Evolutionary conservation across 2,888 invertebrate species (phyloP), one percentile per base, ranked within the genome.

Genomic region (Cheilosia scutellata): DNA sequence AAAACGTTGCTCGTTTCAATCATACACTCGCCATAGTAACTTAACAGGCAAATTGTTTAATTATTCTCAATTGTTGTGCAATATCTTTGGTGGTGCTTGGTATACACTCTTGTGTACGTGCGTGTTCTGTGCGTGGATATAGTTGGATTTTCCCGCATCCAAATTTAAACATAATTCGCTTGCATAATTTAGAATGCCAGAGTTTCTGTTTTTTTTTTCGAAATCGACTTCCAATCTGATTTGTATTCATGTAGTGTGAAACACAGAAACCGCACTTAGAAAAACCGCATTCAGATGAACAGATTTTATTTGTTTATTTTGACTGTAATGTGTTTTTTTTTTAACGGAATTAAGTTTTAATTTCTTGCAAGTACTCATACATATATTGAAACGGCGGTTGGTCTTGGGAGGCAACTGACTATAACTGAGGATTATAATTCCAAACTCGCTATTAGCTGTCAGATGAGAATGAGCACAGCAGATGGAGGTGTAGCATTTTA

Each of bases 191-290:
- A 16, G 44, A 55, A 57, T 47, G 72, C 2, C 13, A 25, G 16
- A 49, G 27, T 55, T 51, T 33, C 5, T 4, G 3, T 44, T 44
- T n/a, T 37, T 63, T 62, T 70, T 58, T 75, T 29, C 20, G 31
- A 70, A 72, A 47, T 72, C 33, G 29, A 68, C 63, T 76, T 68
- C 44, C 76, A 76, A 82, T 58, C 77, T 72, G 82, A 82, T 82
- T 82, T 86, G 82, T 86, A 82, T 86, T 76, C 82, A 77, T 68
- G 55, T 63, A 62, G 76, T 82, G 86, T 76, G 86, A 86, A 77
- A 49, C 62, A 66, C 66, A 62, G 53, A 80, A 84, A 86, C 80
- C 84, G 84, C 76, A 86, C 66, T 76, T 80, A 76, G 71, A 65
- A 65, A 40, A 82, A 82, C 86, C 86, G 55, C 82, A 86, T 66